Conservation (phyloP, 2,113 vertebrate species). For the Varanus komodoensis region DNA sequence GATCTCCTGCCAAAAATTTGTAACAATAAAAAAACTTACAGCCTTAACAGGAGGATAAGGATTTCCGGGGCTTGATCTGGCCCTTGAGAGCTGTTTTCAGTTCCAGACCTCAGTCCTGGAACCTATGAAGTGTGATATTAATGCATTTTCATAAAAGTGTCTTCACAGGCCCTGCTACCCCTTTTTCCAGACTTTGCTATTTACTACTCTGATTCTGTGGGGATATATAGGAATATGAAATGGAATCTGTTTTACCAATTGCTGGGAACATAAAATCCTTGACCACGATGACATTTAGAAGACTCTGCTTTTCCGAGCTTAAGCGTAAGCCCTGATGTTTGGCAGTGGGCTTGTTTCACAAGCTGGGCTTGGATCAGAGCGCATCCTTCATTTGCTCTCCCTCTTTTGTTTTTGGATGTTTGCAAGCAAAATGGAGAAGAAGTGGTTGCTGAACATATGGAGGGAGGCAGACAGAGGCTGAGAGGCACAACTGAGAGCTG, state of each 20-base stretch:
- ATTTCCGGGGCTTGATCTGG: background rate
- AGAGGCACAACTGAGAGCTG: background rate
- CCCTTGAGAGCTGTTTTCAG: background rate
- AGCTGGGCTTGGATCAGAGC: background rate
- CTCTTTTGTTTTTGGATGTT: background rate
- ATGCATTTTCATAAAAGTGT: constrained; percentile 16
- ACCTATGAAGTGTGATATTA: constrained; percentile 17
- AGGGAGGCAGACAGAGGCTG: background rate
- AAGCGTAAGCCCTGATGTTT: background rate
- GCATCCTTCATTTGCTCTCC: background rate
- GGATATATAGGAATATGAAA: constrained; percentile 8
- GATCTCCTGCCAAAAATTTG: background rate
- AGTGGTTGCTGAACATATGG: background rate
- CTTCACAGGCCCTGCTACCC: background rate
- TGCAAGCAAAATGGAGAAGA: background rate
- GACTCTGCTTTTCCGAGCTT: background rate
- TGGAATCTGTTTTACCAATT: background rate
- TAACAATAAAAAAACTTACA: background rate
- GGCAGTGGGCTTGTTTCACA: background rate
- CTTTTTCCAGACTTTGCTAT: background rate
- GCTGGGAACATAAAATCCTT: background rate
- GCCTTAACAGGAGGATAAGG: background rate
- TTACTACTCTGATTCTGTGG: background rate
- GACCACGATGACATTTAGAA: background rate
- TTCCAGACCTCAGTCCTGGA: background rate